phyloP scores from a whole-genome alignment of 2,888 invertebrate genomes.

The Chydorus sphaericus region DNA sequence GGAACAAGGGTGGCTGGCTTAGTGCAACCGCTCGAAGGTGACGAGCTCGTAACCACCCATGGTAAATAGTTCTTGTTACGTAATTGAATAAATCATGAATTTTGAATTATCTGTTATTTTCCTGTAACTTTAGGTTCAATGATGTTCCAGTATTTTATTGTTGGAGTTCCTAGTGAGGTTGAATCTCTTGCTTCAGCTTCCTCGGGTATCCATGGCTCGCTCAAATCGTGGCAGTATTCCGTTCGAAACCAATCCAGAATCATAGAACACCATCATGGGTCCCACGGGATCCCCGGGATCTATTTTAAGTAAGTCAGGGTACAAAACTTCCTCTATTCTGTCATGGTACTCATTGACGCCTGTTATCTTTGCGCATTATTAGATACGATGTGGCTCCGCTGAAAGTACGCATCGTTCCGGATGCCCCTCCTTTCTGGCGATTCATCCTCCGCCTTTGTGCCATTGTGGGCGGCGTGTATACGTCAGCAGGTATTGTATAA shows the following conservation, averaged over 20 bases:
- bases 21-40: slow-evolving; percentile 89
- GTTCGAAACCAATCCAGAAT: slow-evolving; percentile 76
- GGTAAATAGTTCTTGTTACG: slow-evolving; percentile 34
- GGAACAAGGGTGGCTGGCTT: slow-evolving; percentile 70
- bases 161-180: slow-evolving; percentile 92
- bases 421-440: slow-evolving; percentile 46
- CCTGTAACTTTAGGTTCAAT: slow-evolving; percentile 54
- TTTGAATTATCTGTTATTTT: neutral
- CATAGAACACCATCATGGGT: slow-evolving; percentile 53
- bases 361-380: neutral
- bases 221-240: slow-evolving; percentile 71
- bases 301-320: slow-evolving; percentile 53
- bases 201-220: slow-evolving; percentile 25
- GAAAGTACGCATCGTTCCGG: slow-evolving; percentile 44
- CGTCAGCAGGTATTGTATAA: slow-evolving; percentile 70
- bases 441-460: slow-evolving; percentile 80
- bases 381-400: slow-evolving; percentile 77
- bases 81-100: neutral
- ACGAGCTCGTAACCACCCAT: slow-evolving; percentile 59
- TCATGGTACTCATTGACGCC: neutral
- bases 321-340: neutral
- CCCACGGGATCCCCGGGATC: slow-evolving; percentile 86
- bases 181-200: slow-evolving; percentile 36
- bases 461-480: slow-evolving; percentile 80
- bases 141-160: slow-evolving; percentile 82